Conservation (phyloP, 2,888 invertebrate species). For the Cyaniris semiargus region DNA sequence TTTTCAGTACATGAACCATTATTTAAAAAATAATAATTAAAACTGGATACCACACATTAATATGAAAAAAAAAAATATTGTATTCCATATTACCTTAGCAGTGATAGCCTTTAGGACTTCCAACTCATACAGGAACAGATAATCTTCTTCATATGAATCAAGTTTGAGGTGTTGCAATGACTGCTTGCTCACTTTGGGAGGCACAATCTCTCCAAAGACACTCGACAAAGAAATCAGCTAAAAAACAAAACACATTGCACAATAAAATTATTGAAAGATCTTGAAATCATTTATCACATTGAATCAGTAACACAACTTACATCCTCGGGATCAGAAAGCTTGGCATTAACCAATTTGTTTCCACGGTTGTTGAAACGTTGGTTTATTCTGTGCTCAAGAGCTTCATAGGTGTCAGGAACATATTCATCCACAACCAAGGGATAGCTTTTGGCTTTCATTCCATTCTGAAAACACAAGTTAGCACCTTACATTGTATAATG, state of each 20-base stretch:
- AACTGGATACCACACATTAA: no score
- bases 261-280: not conserved
- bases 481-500: no score
- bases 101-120: conserved; percentile 80
- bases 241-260: conserved; percentile 37
- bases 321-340: conserved; percentile 82
- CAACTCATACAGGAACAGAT: conserved; percentile 82
- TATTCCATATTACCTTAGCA: conserved; percentile 61
- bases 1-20: not conserved
- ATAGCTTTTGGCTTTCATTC: conserved; percentile 75
- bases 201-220: conserved; percentile 61
- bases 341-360: conserved; percentile 83
- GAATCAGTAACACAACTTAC: conserved; percentile 64
- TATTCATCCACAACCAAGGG: conserved; percentile 82
- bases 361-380: conserved; percentile 82
- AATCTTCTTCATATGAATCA: conserved; percentile 78
- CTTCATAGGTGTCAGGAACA: conserved; percentile 82
- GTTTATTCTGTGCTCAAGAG: conserved; percentile 79
- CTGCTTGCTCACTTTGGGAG: conserved; percentile 56
- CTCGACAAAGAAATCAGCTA: conserved; percentile 64
- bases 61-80: not conserved
- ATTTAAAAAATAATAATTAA: not conserved
- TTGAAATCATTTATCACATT: not conserved
- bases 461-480: conserved; percentile 51
- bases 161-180: conserved; percentile 59